These are phyloP conservation scores for Ptychoptera contaminata DNA, from an alignment of 2,888 invertebrate species.

Conservation along the genomic window DNA sequence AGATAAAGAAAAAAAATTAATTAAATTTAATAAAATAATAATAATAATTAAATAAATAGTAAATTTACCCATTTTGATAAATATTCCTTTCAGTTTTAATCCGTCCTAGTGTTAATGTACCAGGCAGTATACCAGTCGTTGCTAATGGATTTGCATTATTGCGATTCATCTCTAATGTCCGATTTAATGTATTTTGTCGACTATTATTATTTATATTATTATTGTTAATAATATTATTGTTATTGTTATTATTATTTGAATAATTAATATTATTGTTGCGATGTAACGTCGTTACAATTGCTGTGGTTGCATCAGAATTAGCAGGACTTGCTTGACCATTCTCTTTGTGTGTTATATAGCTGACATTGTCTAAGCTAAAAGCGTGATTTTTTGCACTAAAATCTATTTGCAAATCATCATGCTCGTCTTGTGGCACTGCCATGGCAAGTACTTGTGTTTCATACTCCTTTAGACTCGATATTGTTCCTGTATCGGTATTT, in stretches of 20 bases:
- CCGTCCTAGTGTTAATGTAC: constrained; percentile 28
- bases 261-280: constrained; percentile 29
- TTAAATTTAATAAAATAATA: neutral
- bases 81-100: constrained; percentile 29
- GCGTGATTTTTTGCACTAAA: constrained; percentile 78
- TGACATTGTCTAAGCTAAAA: constrained; percentile 75
- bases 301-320: constrained; percentile 69
- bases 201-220: constrained; percentile 19
- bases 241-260: constrained; percentile 13
- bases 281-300: constrained; percentile 46
- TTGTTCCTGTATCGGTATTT: constrained; percentile 26
- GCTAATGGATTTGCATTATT: constrained; percentile 28
- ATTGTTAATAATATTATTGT: constrained; percentile 8
- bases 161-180: constrained; percentile 29
- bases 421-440: constrained; percentile 77
- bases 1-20: neutral
- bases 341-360: constrained; percentile 73
- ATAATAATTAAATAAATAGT: neutral
- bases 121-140: constrained; percentile 21
- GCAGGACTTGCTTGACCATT: constrained; percentile 64
- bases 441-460: constrained; percentile 83
- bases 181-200: constrained; percentile 29
- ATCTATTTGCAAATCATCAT: constrained; percentile 68
- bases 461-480: constrained; percentile 70
- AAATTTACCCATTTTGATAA: constrained; percentile 24